Base-by-base conservation (phyloP, 2,797 vertebrate genomes). In the Brotogeris chrysoptera region DNA sequence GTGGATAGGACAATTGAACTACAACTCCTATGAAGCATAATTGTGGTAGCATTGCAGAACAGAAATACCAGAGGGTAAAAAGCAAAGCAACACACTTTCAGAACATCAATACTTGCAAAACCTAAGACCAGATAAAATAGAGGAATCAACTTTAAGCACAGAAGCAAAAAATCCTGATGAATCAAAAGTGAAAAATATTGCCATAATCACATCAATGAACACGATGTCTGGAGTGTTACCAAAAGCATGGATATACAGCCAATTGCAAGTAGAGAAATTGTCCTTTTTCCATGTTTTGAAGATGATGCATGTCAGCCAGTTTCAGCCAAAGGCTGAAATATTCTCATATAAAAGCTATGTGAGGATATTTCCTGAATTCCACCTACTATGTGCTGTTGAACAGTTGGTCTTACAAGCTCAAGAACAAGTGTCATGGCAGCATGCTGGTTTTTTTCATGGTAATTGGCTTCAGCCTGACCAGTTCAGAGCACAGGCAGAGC, bases 241-340 rank as follows among this genome's bases (percentile, higher is more conserved):
- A 44, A 66, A 5, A 69, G 9, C 43, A 89, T 0, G 0, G 20
- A 28, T 78, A 65, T 46, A 41, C 1, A 49, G 21, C 2, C 5
- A 2, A 34, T 9, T 52, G 24, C 41, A 89, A 71, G 23, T 14
- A 73, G n/a, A 77, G 16, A 82, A 63, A 89, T 59, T 5, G 3
- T 55, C 27, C 11, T 80, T 85, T 64, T 55, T 13, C 17, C 25
- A 73, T 1, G 0, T 70, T 68, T 50, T 80, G 36, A 77, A 70
- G 25, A 52, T 9, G 9, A 25, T 73, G 6, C 14, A 18, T 59
- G 11, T 52, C 52, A 70, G 25, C 32, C 43, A 52, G n/a, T 73
- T 85, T 59, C 55, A 91, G 47, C 5, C 78, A 91, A 81, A 92
- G n/a, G 25, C 16, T 8, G 53, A 57, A 57, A 57, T 57, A 57